Evolutionary conservation across 2,797 vertebrate genomes (phyloP).

Genomic region (Danio tinwini): DNA sequence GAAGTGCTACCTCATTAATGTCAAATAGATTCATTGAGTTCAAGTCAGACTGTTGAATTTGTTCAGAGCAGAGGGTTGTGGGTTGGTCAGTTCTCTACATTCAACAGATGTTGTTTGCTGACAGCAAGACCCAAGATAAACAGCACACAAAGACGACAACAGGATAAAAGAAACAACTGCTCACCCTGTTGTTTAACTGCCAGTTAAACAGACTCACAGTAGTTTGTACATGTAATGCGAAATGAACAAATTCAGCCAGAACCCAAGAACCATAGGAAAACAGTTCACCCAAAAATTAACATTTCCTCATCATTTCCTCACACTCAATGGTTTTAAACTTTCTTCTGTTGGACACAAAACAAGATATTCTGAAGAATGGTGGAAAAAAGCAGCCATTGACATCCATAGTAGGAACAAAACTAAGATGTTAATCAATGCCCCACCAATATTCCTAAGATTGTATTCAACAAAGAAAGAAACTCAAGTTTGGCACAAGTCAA

Average conservation of each 20-base stretch:
- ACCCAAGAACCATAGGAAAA: not conserved
- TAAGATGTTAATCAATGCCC: no score
- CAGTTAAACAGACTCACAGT: not conserved
- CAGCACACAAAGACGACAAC: slow-evolving; percentile 66
- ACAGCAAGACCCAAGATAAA: slow-evolving; percentile 64
- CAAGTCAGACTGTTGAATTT: slow-evolving; percentile 42
- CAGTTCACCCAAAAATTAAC: no score
- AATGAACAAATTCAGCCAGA: not conserved
- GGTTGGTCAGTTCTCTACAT: slow-evolving; percentile 43
- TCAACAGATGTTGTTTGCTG: slow-evolving; percentile 71
- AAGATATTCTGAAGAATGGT: no score
- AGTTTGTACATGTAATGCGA: not conserved
- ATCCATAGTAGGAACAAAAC: no score
- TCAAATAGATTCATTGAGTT: slow-evolving; percentile 24
- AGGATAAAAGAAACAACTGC: slow-evolving; percentile 71
- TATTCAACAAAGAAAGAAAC: no score
- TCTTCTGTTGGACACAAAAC: no score
- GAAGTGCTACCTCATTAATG: slow-evolving; percentile 35
- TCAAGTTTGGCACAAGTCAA: no score
- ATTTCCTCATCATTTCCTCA: no score
- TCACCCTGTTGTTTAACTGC: slow-evolving; percentile 62
- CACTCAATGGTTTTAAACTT: no score
- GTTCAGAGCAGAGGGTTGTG: slow-evolving; percentile 32
- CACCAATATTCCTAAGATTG: no score
- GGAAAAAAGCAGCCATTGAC: no score